Evolutionary conservation across 2,888 invertebrate genomes (phyloP), one percentile per base, ranked within the genome.

Genomic region (Drosophila austrosaltans): DNA sequence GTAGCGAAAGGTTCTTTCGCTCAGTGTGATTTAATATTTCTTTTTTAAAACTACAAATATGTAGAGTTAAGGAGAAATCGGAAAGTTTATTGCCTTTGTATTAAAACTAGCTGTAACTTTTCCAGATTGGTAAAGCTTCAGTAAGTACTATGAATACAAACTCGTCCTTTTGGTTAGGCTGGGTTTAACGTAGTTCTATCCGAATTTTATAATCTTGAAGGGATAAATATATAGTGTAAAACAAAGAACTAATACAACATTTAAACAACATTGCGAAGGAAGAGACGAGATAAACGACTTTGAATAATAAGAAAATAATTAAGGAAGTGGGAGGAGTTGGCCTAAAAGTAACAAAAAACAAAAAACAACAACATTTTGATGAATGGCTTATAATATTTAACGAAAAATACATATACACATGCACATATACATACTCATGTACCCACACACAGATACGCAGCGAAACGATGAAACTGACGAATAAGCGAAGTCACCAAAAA

Each of bases 271-370:
- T 42, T 16, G 57, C 28, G 53, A 3, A 22, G 44, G 22, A 22
- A 48, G 22, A 25, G 7, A 25, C 12, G 12, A 25, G 1, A 25
- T 25, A 48, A 48, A 48, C 25, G 10, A 10, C 4, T 48, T 10
- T 20, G 10, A 40, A 60, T 22, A 66, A 65, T 65, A 61, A 58
- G 64, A 68, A 69, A 66, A 66, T 72, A 66, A 76, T 74, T 69
- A 77, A 68, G 63, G 83, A 91, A 90, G 90, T 91, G 91, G 91
- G 90, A 88, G 90, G 48, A 48, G 48, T 48, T 91, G 82, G 83
- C 90, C 88, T 81, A 68, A 89, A 85, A 87, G 76, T 86, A 81
- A 69, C 42, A 57, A 61, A 74, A 69, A 76, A 67, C 77, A 1
- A 30, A 30, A 30, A 30, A 30, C 30, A 77, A 44, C 16, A 16